Evolutionary conservation across 2,113 vertebrate genomes (phyloP).

Genomic region (Larimichthys polyactis): DNA sequence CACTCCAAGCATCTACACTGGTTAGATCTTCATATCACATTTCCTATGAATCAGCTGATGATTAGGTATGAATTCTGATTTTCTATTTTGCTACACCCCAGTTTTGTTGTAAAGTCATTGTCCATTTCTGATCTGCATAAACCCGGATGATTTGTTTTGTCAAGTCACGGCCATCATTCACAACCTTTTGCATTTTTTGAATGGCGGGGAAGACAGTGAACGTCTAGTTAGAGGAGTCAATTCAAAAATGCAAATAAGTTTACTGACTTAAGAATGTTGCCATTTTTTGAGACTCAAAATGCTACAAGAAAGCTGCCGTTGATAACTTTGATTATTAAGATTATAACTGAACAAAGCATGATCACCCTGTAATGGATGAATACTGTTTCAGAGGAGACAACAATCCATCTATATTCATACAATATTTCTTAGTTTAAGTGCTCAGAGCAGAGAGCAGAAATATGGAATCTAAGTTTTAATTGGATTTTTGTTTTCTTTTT

Average conservation of each 20-base stretch:
- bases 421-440: background rate
- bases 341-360: background rate
- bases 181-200: background rate
- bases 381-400: background rate
- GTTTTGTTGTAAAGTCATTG: background rate
- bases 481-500: constrained; percentile 66
- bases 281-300: background rate
- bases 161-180: background rate
- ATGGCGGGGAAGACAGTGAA: background rate
- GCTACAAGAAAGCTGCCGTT: background rate
- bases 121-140: background rate
- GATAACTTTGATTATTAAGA: background rate
- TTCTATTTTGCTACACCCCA: background rate
- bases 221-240: background rate
- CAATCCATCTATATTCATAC: background rate
- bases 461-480: constrained; percentile 62
- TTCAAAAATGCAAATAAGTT: background rate
- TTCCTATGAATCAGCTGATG: constrained; percentile 17
- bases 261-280: background rate
- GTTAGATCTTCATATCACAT: constrained; percentile 6
- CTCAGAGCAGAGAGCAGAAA: constrained; percentile 17
- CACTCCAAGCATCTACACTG: constrained; percentile 11
- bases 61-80: background rate
- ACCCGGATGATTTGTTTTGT: background rate
- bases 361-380: background rate